Conservation (phyloP, 1,140 invertebrate species). For the Drosophila lacertosa region DNA sequence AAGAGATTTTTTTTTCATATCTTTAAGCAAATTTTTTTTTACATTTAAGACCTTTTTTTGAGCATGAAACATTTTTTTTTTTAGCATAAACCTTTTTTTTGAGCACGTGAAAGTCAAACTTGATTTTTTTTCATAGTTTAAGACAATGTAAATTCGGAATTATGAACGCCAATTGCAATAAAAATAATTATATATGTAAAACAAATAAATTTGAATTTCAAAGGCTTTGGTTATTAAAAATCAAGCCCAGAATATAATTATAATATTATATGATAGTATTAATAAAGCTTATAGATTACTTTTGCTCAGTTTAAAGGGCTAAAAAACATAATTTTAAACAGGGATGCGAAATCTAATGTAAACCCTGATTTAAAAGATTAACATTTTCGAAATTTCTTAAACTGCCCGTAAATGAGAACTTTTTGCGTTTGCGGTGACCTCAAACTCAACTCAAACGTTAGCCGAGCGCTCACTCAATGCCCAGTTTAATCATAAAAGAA, state of each 20-base stretch:
- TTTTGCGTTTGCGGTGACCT: not conserved
- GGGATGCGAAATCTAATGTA: too few relatives aligned
- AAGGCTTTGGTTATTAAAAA: too few relatives aligned
- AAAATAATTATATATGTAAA: slow-evolving; percentile 5
- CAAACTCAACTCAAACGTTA: not conserved
- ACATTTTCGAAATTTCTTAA: not conserved
- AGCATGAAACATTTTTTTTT: slow-evolving; percentile 67
- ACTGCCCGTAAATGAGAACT: not conserved
- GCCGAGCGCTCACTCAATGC: slow-evolving; percentile 46
- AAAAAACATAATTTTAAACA: too few relatives aligned
- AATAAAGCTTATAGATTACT: too few relatives aligned
- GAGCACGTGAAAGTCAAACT: slow-evolving; percentile 32
- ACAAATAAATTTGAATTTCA: not conserved
- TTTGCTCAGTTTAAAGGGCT: too few relatives aligned
- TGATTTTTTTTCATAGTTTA: slow-evolving; percentile 19
- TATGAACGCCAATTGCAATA: slow-evolving; percentile 25
- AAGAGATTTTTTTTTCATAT: slow-evolving; percentile 42
- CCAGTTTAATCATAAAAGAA: slow-evolving; percentile 39
- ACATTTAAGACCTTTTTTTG: slow-evolving; percentile 63
- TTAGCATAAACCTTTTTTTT: slow-evolving; percentile 55
- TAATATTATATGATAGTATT: too few relatives aligned
- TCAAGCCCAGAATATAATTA: too few relatives aligned
- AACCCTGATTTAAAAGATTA: too few relatives aligned
- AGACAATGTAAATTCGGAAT: slow-evolving; percentile 5
- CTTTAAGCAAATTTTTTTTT: slow-evolving; percentile 45